phyloP scores from a whole-genome alignment of 2,888 invertebrate species.

The Heteropelma amictum region DNA sequence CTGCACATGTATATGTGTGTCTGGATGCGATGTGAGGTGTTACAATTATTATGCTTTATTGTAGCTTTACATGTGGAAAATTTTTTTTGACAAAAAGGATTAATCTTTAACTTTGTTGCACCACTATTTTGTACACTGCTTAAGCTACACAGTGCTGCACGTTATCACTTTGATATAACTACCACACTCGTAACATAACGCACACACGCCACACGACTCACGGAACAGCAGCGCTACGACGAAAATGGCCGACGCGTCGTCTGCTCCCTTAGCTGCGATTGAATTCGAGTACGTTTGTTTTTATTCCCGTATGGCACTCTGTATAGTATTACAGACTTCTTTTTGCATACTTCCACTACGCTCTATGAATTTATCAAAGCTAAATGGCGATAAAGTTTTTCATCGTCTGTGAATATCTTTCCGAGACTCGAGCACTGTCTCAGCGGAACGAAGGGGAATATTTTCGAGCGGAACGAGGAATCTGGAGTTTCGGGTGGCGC shows the following conservation, averaged over 20 bases:
- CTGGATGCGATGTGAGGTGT: not conserved
- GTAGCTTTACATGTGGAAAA: not conserved
- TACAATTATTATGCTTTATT: not conserved
- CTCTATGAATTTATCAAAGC: not conserved
- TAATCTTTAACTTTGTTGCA: too few species aligned
- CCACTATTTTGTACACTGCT: too few species aligned
- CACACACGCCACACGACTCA: constrained; percentile 3
- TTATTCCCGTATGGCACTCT: not conserved
- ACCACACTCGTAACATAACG: too few species aligned
- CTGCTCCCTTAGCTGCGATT: not conserved
- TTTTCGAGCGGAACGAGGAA: constrained; percentile 15
- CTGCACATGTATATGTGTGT: not conserved
- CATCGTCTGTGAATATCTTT: not conserved
- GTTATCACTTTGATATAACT: too few species aligned
- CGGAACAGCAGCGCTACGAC: not conserved
- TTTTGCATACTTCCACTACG: too few species aligned
- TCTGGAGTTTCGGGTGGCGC: not conserved
- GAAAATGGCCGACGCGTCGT: not conserved
- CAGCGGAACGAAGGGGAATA: not conserved
- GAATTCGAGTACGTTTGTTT: not conserved
- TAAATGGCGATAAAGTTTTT: not conserved
- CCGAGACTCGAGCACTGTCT: not conserved
- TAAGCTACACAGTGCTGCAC: too few species aligned
- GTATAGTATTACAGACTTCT: too few species aligned
- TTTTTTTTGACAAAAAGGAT: too few species aligned